Conservation (phyloP, 2,797 vertebrate genomes). For the Thunnus albacares region DNA sequence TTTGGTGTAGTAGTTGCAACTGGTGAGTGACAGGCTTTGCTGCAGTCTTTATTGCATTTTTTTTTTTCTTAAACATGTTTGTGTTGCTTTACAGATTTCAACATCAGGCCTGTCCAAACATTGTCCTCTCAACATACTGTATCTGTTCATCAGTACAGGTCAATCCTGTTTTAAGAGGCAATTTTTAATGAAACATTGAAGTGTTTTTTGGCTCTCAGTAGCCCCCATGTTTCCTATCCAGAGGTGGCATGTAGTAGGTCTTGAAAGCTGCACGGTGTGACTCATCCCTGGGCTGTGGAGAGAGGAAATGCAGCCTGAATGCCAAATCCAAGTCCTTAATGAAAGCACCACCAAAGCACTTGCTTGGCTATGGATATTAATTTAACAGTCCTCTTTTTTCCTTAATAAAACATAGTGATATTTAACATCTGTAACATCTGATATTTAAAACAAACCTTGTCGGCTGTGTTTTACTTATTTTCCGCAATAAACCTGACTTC, state of each 20-base stretch:
- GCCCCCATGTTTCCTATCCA: slow-evolving; percentile 82
- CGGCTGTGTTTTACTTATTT: slow-evolving; percentile 1
- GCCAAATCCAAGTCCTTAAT: slow-evolving; percentile 37
- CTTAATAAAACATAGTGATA: background rate
- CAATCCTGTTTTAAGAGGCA: slow-evolving; percentile 33
- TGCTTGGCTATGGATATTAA: slow-evolving; percentile 4
- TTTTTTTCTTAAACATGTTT: background rate
- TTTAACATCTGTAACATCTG: background rate
- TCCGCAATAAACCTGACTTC: background rate
- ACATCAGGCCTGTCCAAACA: slow-evolving; percentile 27
- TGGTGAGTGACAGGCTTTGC: slow-evolving; percentile 20
- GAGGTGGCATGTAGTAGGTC: slow-evolving; percentile 85
- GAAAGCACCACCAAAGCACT: slow-evolving; percentile 9
- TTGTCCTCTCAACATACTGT: slow-evolving; percentile 24
- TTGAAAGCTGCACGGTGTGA: slow-evolving; percentile 77
- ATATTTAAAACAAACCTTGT: background rate
- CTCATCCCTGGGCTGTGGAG: slow-evolving; percentile 86
- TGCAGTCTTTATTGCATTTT: slow-evolving; percentile 14
- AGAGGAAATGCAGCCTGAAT: slow-evolving; percentile 59
- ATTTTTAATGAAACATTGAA: slow-evolving; percentile 14
- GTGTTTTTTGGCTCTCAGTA: slow-evolving; percentile 73
- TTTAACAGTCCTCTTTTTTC: background rate
- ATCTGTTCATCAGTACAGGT: slow-evolving; percentile 33
- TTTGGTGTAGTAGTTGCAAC: slow-evolving; percentile 3
- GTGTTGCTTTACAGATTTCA: slow-evolving; percentile 21